These are phyloP conservation scores for Grus americana DNA, from an alignment of 2,113 vertebrate species.

Conservation along the genomic window DNA sequence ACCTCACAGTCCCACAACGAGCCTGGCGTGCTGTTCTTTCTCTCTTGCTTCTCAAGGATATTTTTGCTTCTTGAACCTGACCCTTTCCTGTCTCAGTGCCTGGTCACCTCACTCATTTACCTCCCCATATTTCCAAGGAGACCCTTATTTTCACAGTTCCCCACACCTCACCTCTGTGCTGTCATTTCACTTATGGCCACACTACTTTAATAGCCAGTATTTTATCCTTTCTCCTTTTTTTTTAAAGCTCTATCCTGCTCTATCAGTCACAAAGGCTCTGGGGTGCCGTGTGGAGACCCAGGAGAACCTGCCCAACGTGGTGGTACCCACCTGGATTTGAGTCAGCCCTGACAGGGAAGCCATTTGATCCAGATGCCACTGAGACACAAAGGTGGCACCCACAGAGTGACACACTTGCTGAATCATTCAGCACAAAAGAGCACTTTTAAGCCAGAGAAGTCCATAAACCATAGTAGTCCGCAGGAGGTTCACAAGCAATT, in stretches of 20 bases:
- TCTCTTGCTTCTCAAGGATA: background rate
- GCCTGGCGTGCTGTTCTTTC: background rate
- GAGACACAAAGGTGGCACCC: background rate
- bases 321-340: background rate
- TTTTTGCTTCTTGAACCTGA: background rate
- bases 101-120: background rate
- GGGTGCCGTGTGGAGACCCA: background rate
- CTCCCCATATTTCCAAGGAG: background rate
- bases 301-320: rapidly evolving
- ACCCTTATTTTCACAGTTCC: background rate
- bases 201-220: background rate
- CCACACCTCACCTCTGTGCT: background rate
- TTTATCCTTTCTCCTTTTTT: background rate
- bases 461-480: background rate
- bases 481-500: background rate
- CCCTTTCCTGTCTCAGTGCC: background rate
- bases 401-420: background rate
- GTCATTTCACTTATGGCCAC: background rate
- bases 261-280: background rate
- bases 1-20: background rate
- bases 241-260: background rate
- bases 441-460: background rate
- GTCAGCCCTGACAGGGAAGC: background rate
- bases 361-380: background rate
- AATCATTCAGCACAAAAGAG: background rate